Conservation (phyloP, 35 echinoderm and acorn worm genomes). For the Anneissia japonica region DNA sequence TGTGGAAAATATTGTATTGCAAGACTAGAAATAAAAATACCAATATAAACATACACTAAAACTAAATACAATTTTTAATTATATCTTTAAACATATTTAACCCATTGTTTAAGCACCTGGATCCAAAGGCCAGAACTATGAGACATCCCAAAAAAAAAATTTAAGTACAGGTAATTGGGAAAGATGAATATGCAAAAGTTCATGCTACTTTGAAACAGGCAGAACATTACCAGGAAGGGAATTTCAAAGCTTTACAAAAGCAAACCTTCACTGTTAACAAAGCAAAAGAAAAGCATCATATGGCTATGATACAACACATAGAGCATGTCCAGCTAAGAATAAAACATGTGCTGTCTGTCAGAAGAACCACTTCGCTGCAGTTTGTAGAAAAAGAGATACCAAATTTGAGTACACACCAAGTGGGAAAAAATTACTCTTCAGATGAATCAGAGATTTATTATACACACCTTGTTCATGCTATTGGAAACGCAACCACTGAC, state of each 20-base stretch:
- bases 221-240: not conserved
- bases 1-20: too few species aligned
- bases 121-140: constrained; percentile 2
- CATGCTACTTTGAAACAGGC: not conserved
- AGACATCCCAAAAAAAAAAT: not conserved
- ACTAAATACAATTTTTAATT: too few species aligned
- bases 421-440: not conserved
- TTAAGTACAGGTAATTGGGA: not conserved
- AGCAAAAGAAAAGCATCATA: too few species aligned
- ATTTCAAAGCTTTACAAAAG: not conserved
- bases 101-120: too few species aligned
- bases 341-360: constrained; percentile 32
- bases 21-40: too few species aligned
- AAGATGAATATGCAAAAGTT: not conserved
- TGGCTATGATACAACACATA: constrained; percentile 20
- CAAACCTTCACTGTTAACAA: not conserved
- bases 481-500: not conserved
- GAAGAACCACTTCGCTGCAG: constrained; percentile 56
- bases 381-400: constrained; percentile 22
- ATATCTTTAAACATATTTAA: too few species aligned
- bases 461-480: not conserved
- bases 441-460: constrained; percentile 8
- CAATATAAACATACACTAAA: too few species aligned
- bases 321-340: constrained; percentile 52
- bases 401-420: not conserved